Conservation (phyloP, 2,888 invertebrate species). For the Pollenia griseotomentosa region DNA sequence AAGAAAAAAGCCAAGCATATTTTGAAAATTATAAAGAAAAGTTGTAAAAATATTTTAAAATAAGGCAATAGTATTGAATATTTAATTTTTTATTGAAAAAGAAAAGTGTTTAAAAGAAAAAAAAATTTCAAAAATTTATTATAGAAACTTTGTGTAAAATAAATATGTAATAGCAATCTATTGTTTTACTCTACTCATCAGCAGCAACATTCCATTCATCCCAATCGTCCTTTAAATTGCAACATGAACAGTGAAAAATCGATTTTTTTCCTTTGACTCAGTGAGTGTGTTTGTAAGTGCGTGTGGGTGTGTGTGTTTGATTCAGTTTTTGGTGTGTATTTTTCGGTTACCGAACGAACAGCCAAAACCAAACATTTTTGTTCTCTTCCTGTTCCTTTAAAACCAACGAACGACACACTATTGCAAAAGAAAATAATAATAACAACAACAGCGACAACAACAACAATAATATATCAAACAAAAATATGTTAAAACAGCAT, state of each 20-base stretch:
- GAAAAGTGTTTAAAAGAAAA: not conserved
- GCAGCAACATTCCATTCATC: slow-evolving; percentile 13
- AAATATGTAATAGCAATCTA: slow-evolving; percentile 8
- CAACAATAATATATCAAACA: not conserved
- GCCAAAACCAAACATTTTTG: slow-evolving; percentile 40
- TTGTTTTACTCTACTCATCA: slow-evolving; percentile 2
- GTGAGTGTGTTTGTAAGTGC: not conserved
- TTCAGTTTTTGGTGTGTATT: slow-evolving; percentile 27
- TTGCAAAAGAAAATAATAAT: slow-evolving; percentile 31
- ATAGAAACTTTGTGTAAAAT: not conserved
- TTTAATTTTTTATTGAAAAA: too few relatives aligned
- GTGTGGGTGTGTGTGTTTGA: slow-evolving; percentile 9
- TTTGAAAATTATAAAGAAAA: not conserved
- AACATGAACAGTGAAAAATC: slow-evolving; percentile 70
- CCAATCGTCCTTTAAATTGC: slow-evolving; percentile 35
- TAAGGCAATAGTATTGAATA: too few relatives aligned
- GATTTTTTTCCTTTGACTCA: slow-evolving; percentile 63
- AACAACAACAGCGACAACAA: slow-evolving; percentile 28
- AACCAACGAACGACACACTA: slow-evolving; percentile 21
- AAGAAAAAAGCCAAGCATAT: not conserved
- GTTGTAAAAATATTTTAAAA: not conserved
- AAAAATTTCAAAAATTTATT: too few relatives aligned
- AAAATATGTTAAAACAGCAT: slow-evolving; percentile 24
- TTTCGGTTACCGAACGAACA: slow-evolving; percentile 50
- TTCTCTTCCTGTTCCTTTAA: slow-evolving; percentile 66